phyloP scores from a whole-genome alignment of 1,140 invertebrate genomes.

The Hormaphis cornu region DNA sequence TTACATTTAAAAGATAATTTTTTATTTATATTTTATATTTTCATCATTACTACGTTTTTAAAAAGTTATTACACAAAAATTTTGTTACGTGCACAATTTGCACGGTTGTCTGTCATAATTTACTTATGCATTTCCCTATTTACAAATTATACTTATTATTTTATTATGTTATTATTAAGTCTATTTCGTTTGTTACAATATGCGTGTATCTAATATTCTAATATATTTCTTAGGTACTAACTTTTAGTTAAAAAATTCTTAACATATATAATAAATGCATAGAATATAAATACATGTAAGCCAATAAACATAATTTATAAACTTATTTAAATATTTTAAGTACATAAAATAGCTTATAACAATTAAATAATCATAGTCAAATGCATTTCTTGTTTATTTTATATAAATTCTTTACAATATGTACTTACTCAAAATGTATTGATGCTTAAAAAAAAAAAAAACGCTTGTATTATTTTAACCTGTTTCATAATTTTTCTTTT shows the following conservation, averaged over 20 bases:
- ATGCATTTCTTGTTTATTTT: neutral
- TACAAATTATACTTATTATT: neutral
- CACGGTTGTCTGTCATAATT: conserved; percentile 4
- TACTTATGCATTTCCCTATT: neutral
- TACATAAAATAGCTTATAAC: neutral
- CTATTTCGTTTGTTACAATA: neutral
- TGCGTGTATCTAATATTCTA: neutral
- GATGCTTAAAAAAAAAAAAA: neutral
- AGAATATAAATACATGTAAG: neutral
- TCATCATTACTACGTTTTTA: neutral
- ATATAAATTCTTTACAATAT: neutral
- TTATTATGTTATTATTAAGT: neutral
- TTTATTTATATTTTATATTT: conserved; percentile 13
- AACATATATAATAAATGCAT: too few relatives aligned
- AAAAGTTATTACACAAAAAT: neutral
- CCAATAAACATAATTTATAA: neutral
- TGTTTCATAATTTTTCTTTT: neutral
- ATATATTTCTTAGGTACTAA: neutral
- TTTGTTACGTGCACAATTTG: neutral
- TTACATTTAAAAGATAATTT: conserved; percentile 6
- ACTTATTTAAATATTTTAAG: neutral
- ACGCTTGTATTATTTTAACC: neutral
- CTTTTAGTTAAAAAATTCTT: neutral
- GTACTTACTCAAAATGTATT: neutral
- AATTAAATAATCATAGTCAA: neutral